Evolutionary conservation across 2,113 vertebrate species (phyloP), one percentile per base, ranked within the genome.

Genomic region (Chroicocephalus ridibundus): DNA sequence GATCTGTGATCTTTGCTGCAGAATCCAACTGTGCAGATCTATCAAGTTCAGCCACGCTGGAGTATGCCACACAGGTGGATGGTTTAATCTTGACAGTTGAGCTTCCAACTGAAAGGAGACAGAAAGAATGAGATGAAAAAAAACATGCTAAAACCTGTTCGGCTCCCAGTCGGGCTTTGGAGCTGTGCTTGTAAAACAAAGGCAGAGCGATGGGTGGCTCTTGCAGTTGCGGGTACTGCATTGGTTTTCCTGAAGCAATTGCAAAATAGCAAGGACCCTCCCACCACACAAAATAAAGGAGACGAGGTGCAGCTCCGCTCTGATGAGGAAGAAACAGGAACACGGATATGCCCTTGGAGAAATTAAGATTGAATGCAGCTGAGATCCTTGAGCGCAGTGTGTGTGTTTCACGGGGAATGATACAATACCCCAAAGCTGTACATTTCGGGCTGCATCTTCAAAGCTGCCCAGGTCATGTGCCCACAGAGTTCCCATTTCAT

Each of bases 31-130:
- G 94, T 89, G 92, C 95, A 87, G 92, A 96, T 96, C 92, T 94
- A 94, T 95, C 90, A 97, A 92, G 95, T 97, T 96, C 95, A 97
- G 94, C 96, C 95, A 97, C 8, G 95, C 94, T 97, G 88, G 85
- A 65, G 61, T 96, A 93, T 97, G 94, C 97, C 97, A 98, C 97
- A 97, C 97, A 98, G 96, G 97, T 97, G 95, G 97, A 96, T 91
- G 86, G 96, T 96, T 96, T 97, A 95, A 97, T 97, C 72, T 96
- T 94, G 91, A 96, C 94, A 97, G 95, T 91, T 92, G 78, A 96
- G 94, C 83, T 98, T 96, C 91, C 94, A 93, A 22, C 49, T 96
- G 92, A 94, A 96, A 96, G 85, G 93, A 97, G 95, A 72, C 70
- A 95, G 76, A 82, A 93, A 95, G 95, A 97, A 96, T 87, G 88